Evolutionary conservation across 2,888 invertebrate species (phyloP), one percentile per base, ranked within the genome.

Genomic region (Halictus quadricinctus): DNA sequence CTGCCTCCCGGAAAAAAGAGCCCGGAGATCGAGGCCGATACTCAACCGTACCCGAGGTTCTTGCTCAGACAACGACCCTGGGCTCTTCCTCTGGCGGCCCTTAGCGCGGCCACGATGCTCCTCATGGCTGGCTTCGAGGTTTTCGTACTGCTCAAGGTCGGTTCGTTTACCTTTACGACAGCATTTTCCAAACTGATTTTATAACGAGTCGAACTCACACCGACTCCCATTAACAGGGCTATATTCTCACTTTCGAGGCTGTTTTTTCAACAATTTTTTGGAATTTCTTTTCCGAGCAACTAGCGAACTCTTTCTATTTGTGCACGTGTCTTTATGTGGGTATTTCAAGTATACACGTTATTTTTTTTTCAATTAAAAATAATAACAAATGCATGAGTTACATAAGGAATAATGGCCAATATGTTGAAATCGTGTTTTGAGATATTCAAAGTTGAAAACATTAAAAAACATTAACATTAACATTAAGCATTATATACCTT

Each of bases 81-180:
- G 99, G 98, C 98, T 60, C 96, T 98, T 88, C 98, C 98, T 1
- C 96, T 99, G 78, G 96, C 98, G 82, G 97, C 98, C 29, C 96
- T 98, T 85, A 97, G 98, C 80, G 97, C 97, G 60, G 96, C 98
- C 50, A 97, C 98, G 88, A 97, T 99, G 96, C 95, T 97, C 36
- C 96, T 97, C 91, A 98, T 99, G 94, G 96, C 97, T 80, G 97
- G 97, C 72, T 98, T 99, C 94, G 99, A 99, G 95, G 96, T 97
- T 84, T 98, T 98, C 94, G 98, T 99, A 78, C 95, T 99, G 92
- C 97, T 98, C 95, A 94, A 94, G 94, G 94, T 94, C 85, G 86
- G 87, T 86, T 86, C 79, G 80, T 75, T 81, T 81, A 81, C 86
- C 81, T 85, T 74, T 77, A 66, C 86, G 21, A 64, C 43, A 69